Evolutionary conservation across 2,797 vertebrate genomes (phyloP).

Genomic region (Neoniphon sammara): DNA sequence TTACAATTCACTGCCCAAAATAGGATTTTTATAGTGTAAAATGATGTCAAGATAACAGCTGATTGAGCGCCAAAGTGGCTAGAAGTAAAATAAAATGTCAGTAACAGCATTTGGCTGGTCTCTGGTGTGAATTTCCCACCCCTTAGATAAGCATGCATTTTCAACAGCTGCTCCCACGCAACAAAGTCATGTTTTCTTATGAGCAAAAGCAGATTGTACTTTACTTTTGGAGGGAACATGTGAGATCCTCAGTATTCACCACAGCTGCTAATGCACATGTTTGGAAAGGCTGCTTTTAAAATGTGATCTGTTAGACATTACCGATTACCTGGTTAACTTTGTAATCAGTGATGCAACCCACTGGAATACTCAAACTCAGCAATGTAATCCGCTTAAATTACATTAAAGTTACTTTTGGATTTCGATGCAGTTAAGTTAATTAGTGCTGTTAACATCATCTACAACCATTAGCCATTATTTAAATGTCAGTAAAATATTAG

Average conservation of each 20-base stretch:
- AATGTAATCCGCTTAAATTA: too few relatives aligned
- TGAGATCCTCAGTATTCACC: neutral
- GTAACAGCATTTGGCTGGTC: too few relatives aligned
- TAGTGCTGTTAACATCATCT: too few relatives aligned
- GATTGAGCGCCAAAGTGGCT: too few relatives aligned
- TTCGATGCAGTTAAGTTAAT: too few relatives aligned
- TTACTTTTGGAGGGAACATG: conserved; percentile 1
- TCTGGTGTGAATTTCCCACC: neutral
- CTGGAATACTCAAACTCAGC: neutral
- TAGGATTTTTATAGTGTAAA: too few relatives aligned
- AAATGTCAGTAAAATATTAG: neutral
- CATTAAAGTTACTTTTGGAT: too few relatives aligned
- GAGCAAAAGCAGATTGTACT: too few relatives aligned
- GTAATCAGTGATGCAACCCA: neutral
- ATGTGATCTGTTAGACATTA: neutral
- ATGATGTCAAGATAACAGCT: too few relatives aligned
- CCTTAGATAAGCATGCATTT: neutral
- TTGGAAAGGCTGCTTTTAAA: too few relatives aligned
- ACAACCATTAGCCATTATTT: neutral
- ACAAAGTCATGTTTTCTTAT: neutral
- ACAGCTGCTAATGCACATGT: too few relatives aligned
- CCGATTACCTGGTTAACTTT: neutral
- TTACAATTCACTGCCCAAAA: neutral
- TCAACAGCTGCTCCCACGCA: neutral
- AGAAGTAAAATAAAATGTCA: too few relatives aligned